Base-by-base conservation (phyloP, 2,888 invertebrate genomes). In the Microdon myrmicae region DNA sequence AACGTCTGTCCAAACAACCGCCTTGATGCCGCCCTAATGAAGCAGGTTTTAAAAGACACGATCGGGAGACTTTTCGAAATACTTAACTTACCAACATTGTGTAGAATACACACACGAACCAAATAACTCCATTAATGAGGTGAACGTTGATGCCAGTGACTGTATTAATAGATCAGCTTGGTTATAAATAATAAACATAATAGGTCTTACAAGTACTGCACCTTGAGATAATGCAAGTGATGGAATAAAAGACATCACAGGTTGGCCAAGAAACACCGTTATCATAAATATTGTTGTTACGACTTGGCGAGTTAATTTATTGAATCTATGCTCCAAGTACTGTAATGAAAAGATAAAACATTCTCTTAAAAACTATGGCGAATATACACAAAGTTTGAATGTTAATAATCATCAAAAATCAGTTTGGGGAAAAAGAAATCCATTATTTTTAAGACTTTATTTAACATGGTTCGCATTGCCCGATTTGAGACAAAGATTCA, bases 61-160 rank as follows among this genome's bases (percentile, higher is more conserved):
- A 14, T 14, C 8, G 2, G 9, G 25, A 14, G 16, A 31, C 13
- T 32, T 25, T 8, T 37, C 14, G 2, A 4, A 6, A 28, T 13
- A 4, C n/a, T n/a, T 9, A 19, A 80, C 83, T 79, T 75, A 84
- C 84, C 70, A 84, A 71, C 70, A 84, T 82, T 0, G 85, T 86
- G 72, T 86, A 86, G 71, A 85, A 82, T 8, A 83, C 81, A 70
- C 85, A 85, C 9, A 86, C 82, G 8, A 79, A 67, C 32, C 83
- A 83, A 3, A 84, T 82, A 4, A 84, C 75, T 1, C 79, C 67
- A 43, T 85, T 83, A 14, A 85, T 82, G 1, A 82, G 71, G 76
- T 85, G 84, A 28, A 85, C 78, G 58, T 82, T 81, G 4, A 81
- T 76, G 0, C 84, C 85, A 1, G 84, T 84, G 3, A 85, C 85